Conservation (phyloP, 2,113 vertebrate genomes). For the Mionectes macconnelli region DNA sequence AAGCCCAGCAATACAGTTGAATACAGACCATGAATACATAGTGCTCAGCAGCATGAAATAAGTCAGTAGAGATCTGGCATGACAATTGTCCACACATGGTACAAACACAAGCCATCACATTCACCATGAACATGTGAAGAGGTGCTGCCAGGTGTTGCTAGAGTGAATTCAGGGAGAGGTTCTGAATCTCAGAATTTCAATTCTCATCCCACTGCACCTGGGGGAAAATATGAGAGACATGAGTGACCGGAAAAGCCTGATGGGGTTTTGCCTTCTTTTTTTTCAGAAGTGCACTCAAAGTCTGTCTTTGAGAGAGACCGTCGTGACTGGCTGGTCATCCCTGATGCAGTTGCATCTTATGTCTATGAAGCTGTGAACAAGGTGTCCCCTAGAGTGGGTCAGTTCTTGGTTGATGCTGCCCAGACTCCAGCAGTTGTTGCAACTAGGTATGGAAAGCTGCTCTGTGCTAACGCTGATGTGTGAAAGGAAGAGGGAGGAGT, state of each 20-base stretch:
- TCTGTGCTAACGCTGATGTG: not conserved
- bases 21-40: not conserved
- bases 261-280: not conserved
- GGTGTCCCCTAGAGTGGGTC: constrained; percentile 44
- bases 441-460: constrained; percentile 36
- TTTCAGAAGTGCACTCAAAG: constrained; percentile 62
- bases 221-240: not conserved
- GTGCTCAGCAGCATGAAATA: not conserved
- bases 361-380: constrained; percentile 41
- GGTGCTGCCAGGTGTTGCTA: not conserved
- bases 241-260: not conserved
- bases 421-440: constrained; percentile 30
- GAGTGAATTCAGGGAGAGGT: not conserved
- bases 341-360: constrained; percentile 31
- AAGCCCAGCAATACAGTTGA: not conserved
- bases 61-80: not conserved
- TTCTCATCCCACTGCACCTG: not conserved
- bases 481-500: not conserved
- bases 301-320: constrained; percentile 38
- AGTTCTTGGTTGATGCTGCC: constrained; percentile 25
- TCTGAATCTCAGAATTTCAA: not conserved
- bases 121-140: not conserved
- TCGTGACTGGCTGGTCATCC: constrained; percentile 55
- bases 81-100: not conserved
- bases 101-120: not conserved